These are phyloP conservation scores for Arvicanthis niloticus DNA, from an alignment of 2,113 vertebrate species.

Conservation along the genomic window DNA sequence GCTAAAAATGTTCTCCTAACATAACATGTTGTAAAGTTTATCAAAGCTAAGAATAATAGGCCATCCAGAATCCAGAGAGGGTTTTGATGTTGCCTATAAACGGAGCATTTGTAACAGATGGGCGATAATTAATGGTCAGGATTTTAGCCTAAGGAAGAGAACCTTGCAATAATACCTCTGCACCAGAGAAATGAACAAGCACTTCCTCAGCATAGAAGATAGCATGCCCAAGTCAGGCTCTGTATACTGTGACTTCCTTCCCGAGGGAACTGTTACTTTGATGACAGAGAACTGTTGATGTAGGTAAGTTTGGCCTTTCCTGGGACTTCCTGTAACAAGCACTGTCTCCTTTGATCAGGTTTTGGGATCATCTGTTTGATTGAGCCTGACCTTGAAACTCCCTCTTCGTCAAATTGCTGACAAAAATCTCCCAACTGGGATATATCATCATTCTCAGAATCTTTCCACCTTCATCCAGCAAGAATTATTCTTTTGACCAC, in stretches of 20 bases:
- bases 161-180: not conserved
- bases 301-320: not conserved
- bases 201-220: not conserved
- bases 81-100: slow-evolving; percentile 14
- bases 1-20: not conserved
- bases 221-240: not conserved
- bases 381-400: not conserved
- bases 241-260: not conserved
- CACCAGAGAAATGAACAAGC: not conserved
- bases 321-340: not conserved
- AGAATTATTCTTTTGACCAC: not conserved
- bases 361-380: not conserved
- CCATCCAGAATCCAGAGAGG: not conserved
- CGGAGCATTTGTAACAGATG: not conserved
- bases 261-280: not conserved
- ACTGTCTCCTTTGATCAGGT: not conserved
- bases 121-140: not conserved
- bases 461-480: not conserved
- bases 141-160: not conserved
- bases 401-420: not conserved
- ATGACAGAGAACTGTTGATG: not conserved
- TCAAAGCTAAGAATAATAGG: slow-evolving; percentile 41
- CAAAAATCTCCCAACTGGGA: not conserved
- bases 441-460: not conserved
- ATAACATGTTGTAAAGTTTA: not conserved